Evolutionary conservation across 37 sponge, comb jelly and placozoan genomes (phyloP).

Genomic region (Halichondria panicea): DNA sequence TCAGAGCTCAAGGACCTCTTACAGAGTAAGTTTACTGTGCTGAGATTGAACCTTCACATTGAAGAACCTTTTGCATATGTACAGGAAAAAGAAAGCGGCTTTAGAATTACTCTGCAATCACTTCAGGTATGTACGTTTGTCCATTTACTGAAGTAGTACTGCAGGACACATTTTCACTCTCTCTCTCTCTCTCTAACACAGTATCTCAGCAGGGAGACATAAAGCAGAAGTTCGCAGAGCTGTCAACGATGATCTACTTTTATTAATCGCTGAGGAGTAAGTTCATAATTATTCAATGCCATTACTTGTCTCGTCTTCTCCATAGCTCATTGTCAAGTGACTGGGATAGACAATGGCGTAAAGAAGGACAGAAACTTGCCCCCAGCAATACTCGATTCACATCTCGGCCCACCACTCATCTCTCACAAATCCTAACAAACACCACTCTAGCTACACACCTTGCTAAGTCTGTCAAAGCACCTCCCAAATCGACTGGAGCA

Average conservation of each 20-base stretch:
- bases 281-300: neutral
- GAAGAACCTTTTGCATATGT: neutral
- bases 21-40: conserved; percentile 33
- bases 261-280: conserved; percentile 61
- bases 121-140: conserved; percentile 33
- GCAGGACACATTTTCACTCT: neutral
- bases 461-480: neutral
- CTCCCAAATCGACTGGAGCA: neutral
- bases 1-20: conserved; percentile 69
- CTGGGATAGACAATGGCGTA: conserved; percentile 37
- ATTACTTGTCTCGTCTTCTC: neutral
- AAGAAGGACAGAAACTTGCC: conserved; percentile 45
- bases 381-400: conserved; percentile 29
- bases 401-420: conserved; percentile 9
- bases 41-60: neutral
- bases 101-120: conserved; percentile 42
- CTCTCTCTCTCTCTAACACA: neutral
- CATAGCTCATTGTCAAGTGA: conserved; percentile 29
- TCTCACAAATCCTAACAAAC: conserved; percentile 31
- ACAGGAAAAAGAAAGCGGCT: conserved; percentile 42
- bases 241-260: conserved; percentile 73
- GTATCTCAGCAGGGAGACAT: conserved; percentile 79
- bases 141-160: neutral
- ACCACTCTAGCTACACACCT: conserved; percentile 1
- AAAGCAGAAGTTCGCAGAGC: conserved; percentile 86